phyloP scores from a whole-genome alignment of 2,888 invertebrate species.

The Thecophora atra region DNA sequence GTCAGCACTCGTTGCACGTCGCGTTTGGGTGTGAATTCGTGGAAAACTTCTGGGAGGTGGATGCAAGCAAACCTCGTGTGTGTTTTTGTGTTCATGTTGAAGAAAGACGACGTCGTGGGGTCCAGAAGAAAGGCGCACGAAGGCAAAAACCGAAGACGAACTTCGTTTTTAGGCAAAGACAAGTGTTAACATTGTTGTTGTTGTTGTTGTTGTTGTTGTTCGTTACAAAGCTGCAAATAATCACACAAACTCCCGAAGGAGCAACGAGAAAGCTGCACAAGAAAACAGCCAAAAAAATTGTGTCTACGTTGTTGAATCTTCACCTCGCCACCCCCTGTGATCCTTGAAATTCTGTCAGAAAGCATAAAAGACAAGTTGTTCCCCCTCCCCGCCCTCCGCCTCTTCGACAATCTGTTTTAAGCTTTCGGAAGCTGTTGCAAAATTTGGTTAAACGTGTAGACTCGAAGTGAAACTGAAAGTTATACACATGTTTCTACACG shows the following conservation, averaged over 20 bases:
- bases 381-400: not conserved
- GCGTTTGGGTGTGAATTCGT: too few relatives aligned
- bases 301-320: not conserved
- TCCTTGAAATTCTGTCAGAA: not conserved
- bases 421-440: slow-evolving; percentile 15
- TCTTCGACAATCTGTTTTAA: not conserved
- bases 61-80: not conserved
- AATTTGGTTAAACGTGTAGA: not conserved
- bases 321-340: not conserved
- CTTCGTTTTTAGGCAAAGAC: not conserved
- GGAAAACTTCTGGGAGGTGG: not conserved
- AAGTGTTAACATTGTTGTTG: not conserved
- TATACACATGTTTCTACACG: slow-evolving; percentile 8
- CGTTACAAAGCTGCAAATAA: not conserved
- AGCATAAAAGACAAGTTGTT: not conserved
- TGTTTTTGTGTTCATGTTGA: not conserved
- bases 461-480: slow-evolving; percentile 10
- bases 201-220: slow-evolving; percentile 6
- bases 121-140: too few relatives aligned
- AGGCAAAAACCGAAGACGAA: too few relatives aligned
- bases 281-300: too few relatives aligned
- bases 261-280: not conserved
- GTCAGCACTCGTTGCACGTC: too few relatives aligned
- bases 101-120: too few relatives aligned
- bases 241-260: not conserved